phyloP scores from a whole-genome alignment of 2,888 invertebrate species.

The Xanthia icteritia region DNA sequence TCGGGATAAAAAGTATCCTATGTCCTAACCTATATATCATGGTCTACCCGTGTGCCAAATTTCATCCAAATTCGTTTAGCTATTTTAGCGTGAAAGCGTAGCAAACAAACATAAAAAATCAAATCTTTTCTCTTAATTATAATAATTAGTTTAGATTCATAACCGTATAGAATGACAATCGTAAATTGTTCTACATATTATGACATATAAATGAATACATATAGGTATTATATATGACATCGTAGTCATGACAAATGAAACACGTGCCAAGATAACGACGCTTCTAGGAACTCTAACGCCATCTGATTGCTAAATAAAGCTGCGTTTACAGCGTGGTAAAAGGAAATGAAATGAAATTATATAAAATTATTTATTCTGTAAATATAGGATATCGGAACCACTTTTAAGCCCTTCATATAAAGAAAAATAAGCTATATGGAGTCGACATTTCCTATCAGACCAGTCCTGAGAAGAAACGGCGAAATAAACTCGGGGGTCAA shows the following conservation, averaged over 20 bases:
- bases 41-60: too few species aligned
- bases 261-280: slow-evolving; percentile 53
- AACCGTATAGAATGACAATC: slow-evolving; percentile 2
- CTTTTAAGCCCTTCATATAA: background rate
- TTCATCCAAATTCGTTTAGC: too few species aligned
- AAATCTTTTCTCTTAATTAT: too few species aligned
- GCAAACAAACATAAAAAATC: too few species aligned
- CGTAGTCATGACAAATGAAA: slow-evolving; percentile 16
- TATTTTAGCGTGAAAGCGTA: too few species aligned
- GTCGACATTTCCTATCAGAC: too few species aligned
- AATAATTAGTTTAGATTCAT: too few species aligned
- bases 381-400: background rate
- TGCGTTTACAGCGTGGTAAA: background rate
- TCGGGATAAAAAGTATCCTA: too few species aligned
- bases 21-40: too few species aligned
- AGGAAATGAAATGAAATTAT: background rate
- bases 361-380: background rate
- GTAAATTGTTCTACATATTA: background rate
- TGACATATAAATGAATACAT: background rate
- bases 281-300: slow-evolving; percentile 35
- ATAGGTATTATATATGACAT: background rate
- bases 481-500: too few species aligned
- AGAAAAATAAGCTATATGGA: too few species aligned
- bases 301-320: slow-evolving; percentile 17
- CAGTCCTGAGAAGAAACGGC: too few species aligned